Percentiles rank a stretch among this genome's conserved stretches.
Conservation (phyloP, 1,140 invertebrate genomes). For the Melanaphis sacchari region DNA sequence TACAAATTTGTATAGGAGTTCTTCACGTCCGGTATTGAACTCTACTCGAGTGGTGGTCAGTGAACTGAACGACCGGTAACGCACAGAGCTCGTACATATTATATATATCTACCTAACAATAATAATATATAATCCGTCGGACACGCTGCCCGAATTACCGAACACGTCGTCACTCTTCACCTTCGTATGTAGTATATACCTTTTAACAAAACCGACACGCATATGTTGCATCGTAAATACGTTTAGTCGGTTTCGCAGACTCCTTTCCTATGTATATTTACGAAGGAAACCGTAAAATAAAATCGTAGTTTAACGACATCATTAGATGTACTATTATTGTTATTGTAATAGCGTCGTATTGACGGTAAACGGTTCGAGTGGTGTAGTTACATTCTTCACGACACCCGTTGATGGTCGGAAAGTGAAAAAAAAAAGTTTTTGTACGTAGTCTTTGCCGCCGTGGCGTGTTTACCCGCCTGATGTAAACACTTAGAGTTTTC, state of each 20-base stretch:
- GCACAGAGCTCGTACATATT: neutral
- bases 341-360: neutral
- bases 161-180: neutral
- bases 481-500: neutral
- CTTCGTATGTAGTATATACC: neutral
- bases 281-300: neutral
- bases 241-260: neutral
- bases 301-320: neutral
- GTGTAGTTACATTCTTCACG: neutral
- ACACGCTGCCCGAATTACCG: conserved; percentile 20
- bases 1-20: neutral
- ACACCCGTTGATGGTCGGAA: neutral
- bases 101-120: neutral
- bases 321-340: neutral
- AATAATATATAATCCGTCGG: neutral
- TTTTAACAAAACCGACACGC: neutral
- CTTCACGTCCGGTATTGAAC: conserved; percentile 37
- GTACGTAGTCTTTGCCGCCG: neutral
- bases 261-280: neutral
- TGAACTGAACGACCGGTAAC: conserved; percentile 51
- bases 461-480: neutral
- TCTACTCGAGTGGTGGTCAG: conserved; percentile 49
- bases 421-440: neutral
- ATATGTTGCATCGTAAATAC: neutral
- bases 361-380: neutral